These are phyloP conservation scores for Drosophila punjabiensis DNA, from an alignment of 1,140 invertebrate genomes.

Conservation along the genomic window DNA sequence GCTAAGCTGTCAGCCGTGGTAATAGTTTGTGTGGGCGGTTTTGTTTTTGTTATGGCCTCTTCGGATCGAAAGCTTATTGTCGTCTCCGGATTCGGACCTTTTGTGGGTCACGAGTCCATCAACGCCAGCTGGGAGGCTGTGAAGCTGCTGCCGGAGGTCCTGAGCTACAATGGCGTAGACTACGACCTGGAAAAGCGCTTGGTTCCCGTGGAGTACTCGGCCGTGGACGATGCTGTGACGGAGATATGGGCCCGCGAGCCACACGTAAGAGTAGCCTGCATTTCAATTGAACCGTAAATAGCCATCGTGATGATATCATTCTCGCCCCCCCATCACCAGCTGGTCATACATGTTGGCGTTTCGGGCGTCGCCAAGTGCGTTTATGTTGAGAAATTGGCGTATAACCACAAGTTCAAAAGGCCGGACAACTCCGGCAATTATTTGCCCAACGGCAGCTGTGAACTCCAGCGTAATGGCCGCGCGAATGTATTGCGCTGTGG, in stretches of 20 bases:
- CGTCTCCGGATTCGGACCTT: slow-evolving; percentile 91
- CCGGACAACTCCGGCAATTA: slow-evolving; percentile 84
- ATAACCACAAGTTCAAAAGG: slow-evolving; percentile 86
- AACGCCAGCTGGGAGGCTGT: slow-evolving; percentile 92
- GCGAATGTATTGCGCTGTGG: slow-evolving; percentile 78
- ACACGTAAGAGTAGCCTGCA: slow-evolving; percentile 64
- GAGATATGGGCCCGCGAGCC: slow-evolving; percentile 88
- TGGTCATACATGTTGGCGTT: slow-evolving; percentile 88
- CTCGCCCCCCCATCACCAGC: slow-evolving; percentile 74
- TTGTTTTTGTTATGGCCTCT: slow-evolving; percentile 52
- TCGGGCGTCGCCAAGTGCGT: slow-evolving; percentile 86
- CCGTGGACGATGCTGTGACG: slow-evolving; percentile 86
- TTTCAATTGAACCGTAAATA: slow-evolving; percentile 42
- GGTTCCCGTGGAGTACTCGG: slow-evolving; percentile 88
- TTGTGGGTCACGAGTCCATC: slow-evolving; percentile 86
- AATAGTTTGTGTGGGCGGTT: slow-evolving; percentile 23
- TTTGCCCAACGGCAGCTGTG: slow-evolving; percentile 74
- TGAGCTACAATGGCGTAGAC: slow-evolving; percentile 68
- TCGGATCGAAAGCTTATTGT: slow-evolving; percentile 83
- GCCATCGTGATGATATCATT: slow-evolving; percentile 46
- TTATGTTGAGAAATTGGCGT: slow-evolving; percentile 87
- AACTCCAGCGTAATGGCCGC: slow-evolving; percentile 68
- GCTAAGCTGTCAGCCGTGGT: neutral
- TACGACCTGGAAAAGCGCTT: slow-evolving; percentile 86
- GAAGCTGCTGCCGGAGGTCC: slow-evolving; percentile 84